Base-by-base conservation (phyloP, 2,888 invertebrate species). In the Oscheius sp. region DNA sequence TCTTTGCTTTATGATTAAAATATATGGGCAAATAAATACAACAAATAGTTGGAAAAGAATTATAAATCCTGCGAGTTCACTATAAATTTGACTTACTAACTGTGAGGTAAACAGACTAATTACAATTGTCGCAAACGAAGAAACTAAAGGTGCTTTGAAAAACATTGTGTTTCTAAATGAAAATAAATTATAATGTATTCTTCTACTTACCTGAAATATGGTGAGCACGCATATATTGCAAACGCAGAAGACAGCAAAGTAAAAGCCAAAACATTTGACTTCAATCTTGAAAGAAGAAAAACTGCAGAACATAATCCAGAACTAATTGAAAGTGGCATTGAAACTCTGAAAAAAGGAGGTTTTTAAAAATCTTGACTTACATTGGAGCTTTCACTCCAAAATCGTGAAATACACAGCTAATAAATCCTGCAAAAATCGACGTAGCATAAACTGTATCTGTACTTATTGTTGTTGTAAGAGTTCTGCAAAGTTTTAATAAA, bases 371-470 rank as follows among this genome's bases (percentile, higher is more conserved):
- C 3, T 17, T n/a, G 20, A 78, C 87, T 83, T 80, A 89, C 89
- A 89, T 86, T 0, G 94, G 93, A 2, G 92, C 93, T 12, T 91
- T 90, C 0, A 93, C 90, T 4, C 93, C 94, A 86, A 97, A 98
- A 87, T 97, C 94, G 86, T 93, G 94, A 86, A 95, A 95, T 80
- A 93, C 90, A 71, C 97, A 89, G 89, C 97, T 96, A 0, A 93
- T 88, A 0, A 93, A 85, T 89, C 96, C 91, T 91, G 95, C 93
- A 15, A 93, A 90, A 23, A 92, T 91, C 0, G 96, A 91, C 91
- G 93, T 93, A 1, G 95, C 93, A 85, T 95, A 96, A 85, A 98
- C 96, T 0, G 97, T 96, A 86, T 98, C 96, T 0, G 96, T 96
- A 85, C 95, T 95, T 1, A 98, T 93, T 0, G 96, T 95, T 86